Evolutionary conservation across 2,888 invertebrate species (phyloP).

Genomic region (Embidobia sp.): DNA sequence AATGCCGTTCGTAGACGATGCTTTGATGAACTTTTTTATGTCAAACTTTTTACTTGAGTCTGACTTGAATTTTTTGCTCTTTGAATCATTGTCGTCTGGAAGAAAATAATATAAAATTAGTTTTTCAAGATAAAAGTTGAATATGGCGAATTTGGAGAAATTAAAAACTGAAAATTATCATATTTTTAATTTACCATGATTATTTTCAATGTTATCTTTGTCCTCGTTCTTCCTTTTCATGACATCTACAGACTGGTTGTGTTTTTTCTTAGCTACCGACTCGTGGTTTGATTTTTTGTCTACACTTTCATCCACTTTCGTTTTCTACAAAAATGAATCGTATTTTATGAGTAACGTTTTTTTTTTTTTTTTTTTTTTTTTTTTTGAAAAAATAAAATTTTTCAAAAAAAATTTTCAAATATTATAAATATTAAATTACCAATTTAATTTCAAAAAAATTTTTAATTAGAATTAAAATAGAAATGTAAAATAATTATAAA

Average conservation of each 20-base stretch:
- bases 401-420: too few relatives aligned
- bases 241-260: conserved; percentile 60
- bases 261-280: conserved; percentile 72
- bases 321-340: conserved; percentile 81
- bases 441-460: too few relatives aligned
- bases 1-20: conserved; percentile 71
- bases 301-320: conserved; percentile 79
- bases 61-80: conserved; percentile 72
- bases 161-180: too few relatives aligned
- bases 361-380: too few relatives aligned
- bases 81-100: conserved; percentile 77
- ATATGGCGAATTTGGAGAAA: too few relatives aligned
- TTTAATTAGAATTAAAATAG: too few relatives aligned
- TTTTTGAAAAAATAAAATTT: too few relatives aligned
- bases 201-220: conserved; percentile 78
- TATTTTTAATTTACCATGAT: conserved; percentile 65
- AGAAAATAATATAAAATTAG: too few relatives aligned
- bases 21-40: conserved; percentile 66
- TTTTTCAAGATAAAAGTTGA: too few relatives aligned
- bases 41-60: conserved; percentile 61
- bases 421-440: too few relatives aligned
- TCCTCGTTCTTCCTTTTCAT: conserved; percentile 70
- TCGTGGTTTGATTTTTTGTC: conserved; percentile 78
- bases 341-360: too few relatives aligned
- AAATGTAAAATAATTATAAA: too few relatives aligned